Percentiles rank a stretch among this genome's conserved stretches.
Evolutionary conservation across 2,113 vertebrate genomes (phyloP).

Genomic region (Myotis lucifugus): DNA sequence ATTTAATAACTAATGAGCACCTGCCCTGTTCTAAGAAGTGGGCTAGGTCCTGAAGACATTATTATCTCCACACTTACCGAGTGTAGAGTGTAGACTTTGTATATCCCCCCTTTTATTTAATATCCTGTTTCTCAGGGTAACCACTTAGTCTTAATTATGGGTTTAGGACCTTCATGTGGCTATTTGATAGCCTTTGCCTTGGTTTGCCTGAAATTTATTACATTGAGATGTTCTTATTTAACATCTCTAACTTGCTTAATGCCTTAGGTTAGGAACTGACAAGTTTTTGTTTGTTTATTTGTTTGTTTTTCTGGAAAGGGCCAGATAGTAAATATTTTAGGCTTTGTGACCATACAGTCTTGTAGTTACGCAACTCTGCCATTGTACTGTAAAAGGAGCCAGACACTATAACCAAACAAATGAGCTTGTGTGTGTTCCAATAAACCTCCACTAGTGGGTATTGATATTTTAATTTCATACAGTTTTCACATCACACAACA

Average conservation of each 20-base stretch:
- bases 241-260: neutral
- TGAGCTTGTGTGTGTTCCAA: neutral
- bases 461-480: slow-evolving; percentile 3
- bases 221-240: slow-evolving; percentile 29
- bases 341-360: neutral
- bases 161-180: neutral
- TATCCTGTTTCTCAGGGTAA: neutral
- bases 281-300: neutral
- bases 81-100: neutral
- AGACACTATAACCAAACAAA: neutral
- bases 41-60: neutral
- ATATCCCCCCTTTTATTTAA: neutral
- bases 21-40: neutral
- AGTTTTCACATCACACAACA: neutral
- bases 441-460: neutral
- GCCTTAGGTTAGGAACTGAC: neutral
- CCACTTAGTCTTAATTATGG: neutral
- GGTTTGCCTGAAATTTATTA: slow-evolving; percentile 42
- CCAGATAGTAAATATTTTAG: neutral
- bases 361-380: neutral
- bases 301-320: neutral
- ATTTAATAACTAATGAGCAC: neutral
- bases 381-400: neutral
- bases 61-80: neutral
- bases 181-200: neutral